phyloP scores from a whole-genome alignment of 1,140 invertebrate genomes.

The Meloidogyne chitwoodi region DNA sequence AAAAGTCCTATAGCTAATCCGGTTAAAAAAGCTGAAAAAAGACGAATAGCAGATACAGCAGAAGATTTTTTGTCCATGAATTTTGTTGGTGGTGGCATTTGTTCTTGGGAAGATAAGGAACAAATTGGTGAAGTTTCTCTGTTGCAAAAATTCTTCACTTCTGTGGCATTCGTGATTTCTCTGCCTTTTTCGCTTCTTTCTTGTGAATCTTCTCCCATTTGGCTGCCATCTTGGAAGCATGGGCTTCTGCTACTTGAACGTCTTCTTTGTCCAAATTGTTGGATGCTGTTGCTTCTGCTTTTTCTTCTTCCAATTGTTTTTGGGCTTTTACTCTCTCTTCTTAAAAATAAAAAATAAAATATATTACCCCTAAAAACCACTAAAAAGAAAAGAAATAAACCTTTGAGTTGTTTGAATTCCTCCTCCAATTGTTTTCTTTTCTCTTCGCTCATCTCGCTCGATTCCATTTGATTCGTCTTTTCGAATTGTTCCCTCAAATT shows the following conservation, averaged over 20 bases:
- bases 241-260: constrained; percentile 51
- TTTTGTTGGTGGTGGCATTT: not conserved
- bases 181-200: constrained; percentile 59
- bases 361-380: too few species aligned
- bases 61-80: not conserved
- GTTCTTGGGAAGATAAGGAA: not conserved
- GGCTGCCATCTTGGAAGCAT: constrained; percentile 58
- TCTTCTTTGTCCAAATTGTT: constrained; percentile 48
- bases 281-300: constrained; percentile 6
- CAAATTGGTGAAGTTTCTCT: not conserved
- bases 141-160: not conserved
- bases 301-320: constrained; percentile 38
- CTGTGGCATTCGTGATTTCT: constrained; percentile 55
- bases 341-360: constrained; percentile 14
- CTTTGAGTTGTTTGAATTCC: constrained; percentile 55
- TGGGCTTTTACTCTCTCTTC: constrained; percentile 38
- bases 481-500: constrained; percentile 36
- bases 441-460: constrained; percentile 42
- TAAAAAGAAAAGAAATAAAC: constrained; percentile 30
- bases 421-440: constrained; percentile 53
- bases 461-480: constrained; percentile 26
- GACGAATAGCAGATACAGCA: not conserved
- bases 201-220: constrained; percentile 60
- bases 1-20: not conserved
- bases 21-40: not conserved